Conservation (phyloP, 2,113 vertebrate species). For the Indri indri region DNA sequence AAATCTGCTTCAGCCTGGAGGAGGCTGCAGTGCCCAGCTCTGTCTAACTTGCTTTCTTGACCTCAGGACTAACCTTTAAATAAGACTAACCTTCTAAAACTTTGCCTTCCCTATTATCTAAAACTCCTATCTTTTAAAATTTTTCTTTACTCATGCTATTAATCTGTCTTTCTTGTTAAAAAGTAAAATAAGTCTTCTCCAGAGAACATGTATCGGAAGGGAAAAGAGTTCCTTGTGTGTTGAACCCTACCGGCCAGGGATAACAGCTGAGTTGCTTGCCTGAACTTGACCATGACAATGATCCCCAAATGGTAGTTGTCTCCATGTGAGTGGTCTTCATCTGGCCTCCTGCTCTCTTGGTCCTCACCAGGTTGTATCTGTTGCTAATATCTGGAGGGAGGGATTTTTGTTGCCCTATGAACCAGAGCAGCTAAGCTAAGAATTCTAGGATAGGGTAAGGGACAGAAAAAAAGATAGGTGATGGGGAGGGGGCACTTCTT, state of each 20-base stretch:
- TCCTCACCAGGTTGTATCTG: slow-evolving; percentile 17
- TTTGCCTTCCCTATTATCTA: slow-evolving; percentile 6
- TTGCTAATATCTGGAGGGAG: slow-evolving; percentile 38
- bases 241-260: not conserved
- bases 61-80: not conserved
- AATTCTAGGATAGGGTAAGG: not conserved
- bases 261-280: slow-evolving; percentile 39
- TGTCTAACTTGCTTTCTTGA: not conserved
- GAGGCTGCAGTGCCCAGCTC: not conserved
- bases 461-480: not conserved
- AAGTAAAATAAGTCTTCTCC: slow-evolving; percentile 18
- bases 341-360: slow-evolving; percentile 25
- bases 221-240: not conserved
- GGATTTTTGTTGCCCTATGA: slow-evolving; percentile 44
- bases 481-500: not conserved
- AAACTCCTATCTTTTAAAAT: not conserved
- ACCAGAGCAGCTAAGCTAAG: slow-evolving; percentile 50
- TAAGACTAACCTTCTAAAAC: not conserved
- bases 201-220: not conserved
- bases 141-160: not conserved
- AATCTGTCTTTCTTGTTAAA: slow-evolving; percentile 20
- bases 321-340: slow-evolving; percentile 42
- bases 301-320: not conserved
- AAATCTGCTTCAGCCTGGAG: not conserved
- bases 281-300: slow-evolving; percentile 55